Evolutionary conservation across 2,113 vertebrate species (phyloP), one percentile per base, ranked within the genome.

Genomic region (Indicator maculatus): DNA sequence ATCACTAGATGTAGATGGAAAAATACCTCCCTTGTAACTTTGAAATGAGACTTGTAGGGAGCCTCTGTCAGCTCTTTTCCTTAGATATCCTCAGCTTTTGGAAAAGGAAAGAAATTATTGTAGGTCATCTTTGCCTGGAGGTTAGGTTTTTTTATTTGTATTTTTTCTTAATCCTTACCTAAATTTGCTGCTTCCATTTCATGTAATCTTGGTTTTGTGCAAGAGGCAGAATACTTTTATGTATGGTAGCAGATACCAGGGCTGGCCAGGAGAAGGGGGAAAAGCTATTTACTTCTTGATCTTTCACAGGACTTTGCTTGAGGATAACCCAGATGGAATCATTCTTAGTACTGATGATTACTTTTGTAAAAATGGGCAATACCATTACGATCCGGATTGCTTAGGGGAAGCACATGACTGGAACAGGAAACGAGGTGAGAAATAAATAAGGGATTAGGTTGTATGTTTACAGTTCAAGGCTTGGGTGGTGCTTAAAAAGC

Each of bases 331-430:
- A 18, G 96, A 93, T 80, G 99, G 98, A 86, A 93, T 99, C 16
- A 97, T 98, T 94, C 98, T 99, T 88, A 98, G 98, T 96, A 99
- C 99, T 58, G 99, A 99, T 90, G 98, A 99, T 93, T 99, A 98
- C 95, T 99, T 99, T 96, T 96, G 53, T 88, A 97, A 93, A 71
- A 86, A 98, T 73, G 98, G 99, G 94, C 91, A 96, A 28, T 99
- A 99, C 96, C 94, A 93, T 58, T 99, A 97, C 97, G 97, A 99
- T 96, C 95, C 98, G 4, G 53, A 90, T 81, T 96, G 93, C 61
- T 97, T 99, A 88, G 98, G 97, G 84, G 98, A 99, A 91, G 99
- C 99, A 44, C 99, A 99, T 86, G 98, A 98, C 28, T 99, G 99
- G 99, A 99, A 99, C 95, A 98, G 99, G 84, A 98, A 98, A 82